A percentile compares a stretch with the other conserved stretches of the same genome.
phyloP scores from a whole-genome alignment of 92 coral and sea anemone species.

The Hydrozoanthus gracilis region DNA sequence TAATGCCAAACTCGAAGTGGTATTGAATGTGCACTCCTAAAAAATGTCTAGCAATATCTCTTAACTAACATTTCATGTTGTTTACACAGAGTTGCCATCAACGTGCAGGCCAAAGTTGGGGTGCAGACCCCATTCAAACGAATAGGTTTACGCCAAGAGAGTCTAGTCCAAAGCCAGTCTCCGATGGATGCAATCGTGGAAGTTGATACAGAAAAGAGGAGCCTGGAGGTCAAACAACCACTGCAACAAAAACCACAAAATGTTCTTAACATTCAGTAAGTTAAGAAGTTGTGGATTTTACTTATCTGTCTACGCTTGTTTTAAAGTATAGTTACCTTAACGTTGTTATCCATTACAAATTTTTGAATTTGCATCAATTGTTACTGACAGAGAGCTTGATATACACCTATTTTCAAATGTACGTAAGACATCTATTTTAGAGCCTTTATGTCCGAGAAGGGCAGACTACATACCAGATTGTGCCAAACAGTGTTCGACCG shows the following conservation, averaged over 20 bases:
- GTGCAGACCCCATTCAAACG: slow-evolving; percentile 82
- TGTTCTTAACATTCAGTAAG: slow-evolving; percentile 60
- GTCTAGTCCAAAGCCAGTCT: slow-evolving; percentile 35
- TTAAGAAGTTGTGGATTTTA: neutral
- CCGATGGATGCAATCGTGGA: slow-evolving; percentile 15
- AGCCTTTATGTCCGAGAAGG: too few species aligned
- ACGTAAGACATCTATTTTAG: too few species aligned
- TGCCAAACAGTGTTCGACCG: too few species aligned
- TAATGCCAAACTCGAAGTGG: neutral
- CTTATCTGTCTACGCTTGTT: neutral
- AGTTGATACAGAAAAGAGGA: slow-evolving; percentile 21
- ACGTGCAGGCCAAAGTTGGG: slow-evolving; percentile 54
- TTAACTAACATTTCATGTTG: neutral
- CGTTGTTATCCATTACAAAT: neutral
- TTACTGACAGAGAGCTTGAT: too few species aligned
- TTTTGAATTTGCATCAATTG: too few species aligned
- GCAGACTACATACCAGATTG: too few species aligned
- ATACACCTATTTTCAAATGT: too few species aligned
- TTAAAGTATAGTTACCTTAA: neutral
- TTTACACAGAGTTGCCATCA: slow-evolving; percentile 52
- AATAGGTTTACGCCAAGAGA: slow-evolving; percentile 65
- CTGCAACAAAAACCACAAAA: slow-evolving; percentile 52
- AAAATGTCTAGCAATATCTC: neutral
- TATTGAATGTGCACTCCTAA: neutral
- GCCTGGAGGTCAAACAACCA: slow-evolving; percentile 46